Conservation (phyloP, 2,113 vertebrate genomes). For the Hippocampus barbouri region DNA sequence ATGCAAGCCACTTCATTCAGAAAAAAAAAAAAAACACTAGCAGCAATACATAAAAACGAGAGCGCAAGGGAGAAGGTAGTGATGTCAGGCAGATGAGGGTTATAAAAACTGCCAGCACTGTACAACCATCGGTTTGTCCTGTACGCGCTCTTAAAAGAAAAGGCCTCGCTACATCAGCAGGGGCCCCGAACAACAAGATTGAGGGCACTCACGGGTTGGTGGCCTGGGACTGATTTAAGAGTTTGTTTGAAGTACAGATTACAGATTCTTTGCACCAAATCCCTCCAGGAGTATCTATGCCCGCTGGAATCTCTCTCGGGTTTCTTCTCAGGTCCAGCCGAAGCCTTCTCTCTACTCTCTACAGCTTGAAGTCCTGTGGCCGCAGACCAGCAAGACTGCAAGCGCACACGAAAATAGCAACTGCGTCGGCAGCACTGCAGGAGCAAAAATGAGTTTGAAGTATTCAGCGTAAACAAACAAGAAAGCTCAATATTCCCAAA, state of each 20-base stretch:
- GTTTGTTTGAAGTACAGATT: slow-evolving; percentile 80
- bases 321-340: slow-evolving; percentile 65
- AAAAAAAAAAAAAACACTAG: slow-evolving; percentile 36
- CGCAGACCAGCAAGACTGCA: slow-evolving; percentile 16
- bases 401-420: background rate
- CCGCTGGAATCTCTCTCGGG: slow-evolving; percentile 78
- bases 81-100: slow-evolving; percentile 67
- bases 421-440: slow-evolving; percentile 7
- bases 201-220: slow-evolving; percentile 71
- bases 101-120: slow-evolving; percentile 65
- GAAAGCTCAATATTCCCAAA: slow-evolving; percentile 35
- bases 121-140: slow-evolving; percentile 41
- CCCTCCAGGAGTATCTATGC: slow-evolving; percentile 80
- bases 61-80: slow-evolving; percentile 48
- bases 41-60: slow-evolving; percentile 54
- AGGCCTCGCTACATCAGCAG: slow-evolving; percentile 64
- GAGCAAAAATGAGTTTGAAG: slow-evolving; percentile 19
- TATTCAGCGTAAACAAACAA: slow-evolving; percentile 20
- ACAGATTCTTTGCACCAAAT: slow-evolving; percentile 80
- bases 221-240: slow-evolving; percentile 82
- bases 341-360: slow-evolving; percentile 45
- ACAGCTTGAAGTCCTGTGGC: slow-evolving; percentile 60
- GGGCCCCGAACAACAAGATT: slow-evolving; percentile 73
- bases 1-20: slow-evolving; percentile 55
- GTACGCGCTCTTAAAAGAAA: slow-evolving; percentile 64